Evolutionary conservation across 2,888 invertebrate species (phyloP), one percentile per base, ranked within the genome.

Genomic region (Dryomyza anilis): DNA sequence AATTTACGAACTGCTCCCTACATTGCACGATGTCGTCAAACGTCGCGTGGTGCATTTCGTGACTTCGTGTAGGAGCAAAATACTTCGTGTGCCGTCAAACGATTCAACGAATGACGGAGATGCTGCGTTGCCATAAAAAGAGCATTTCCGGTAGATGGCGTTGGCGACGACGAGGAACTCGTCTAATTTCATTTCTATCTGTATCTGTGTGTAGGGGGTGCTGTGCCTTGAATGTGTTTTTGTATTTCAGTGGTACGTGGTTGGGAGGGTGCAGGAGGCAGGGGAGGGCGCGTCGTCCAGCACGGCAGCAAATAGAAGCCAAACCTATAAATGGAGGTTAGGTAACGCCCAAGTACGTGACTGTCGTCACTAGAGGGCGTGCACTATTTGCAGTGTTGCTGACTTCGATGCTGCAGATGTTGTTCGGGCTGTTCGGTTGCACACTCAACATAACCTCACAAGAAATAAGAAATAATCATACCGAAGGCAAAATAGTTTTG

Each of bases 331-430:
- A 62, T 64, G 62, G n/a, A 67, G 66, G 66, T 65, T 60, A 70
- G 69, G 78, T 70, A 76, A 78, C 81, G 81, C 81, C 81, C 78
- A 70, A 70, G 75, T 75, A 81, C 81, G 81, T 81, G 81, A 79
- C 80, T 78, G 72, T 76, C 73, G 67, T 69, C 73, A 71, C 73
- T 74, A 71, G 78, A 75, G 76, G 81, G 80, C 78, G 81, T 73
- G 66, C 70, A 71, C 77, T 23, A 39, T n/a, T 14, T 39, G 39
- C 39, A 8, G 39, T n/a, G 3, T 39, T n/a, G 3, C 33, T 7
- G 12, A 33, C 33, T 12, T 12, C 33, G 33, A 33, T 12, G 7
- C 33, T n/a, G 21, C 46, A 7, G 6, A 7, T 27, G n/a, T 53
- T 43, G n/a, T n/a, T n/a, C n/a, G n/a, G n/a, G n/a, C 43, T 43